Evolutionary conservation across 2,888 invertebrate species (phyloP).

Genomic region (Camptogramma bilineatum): DNA sequence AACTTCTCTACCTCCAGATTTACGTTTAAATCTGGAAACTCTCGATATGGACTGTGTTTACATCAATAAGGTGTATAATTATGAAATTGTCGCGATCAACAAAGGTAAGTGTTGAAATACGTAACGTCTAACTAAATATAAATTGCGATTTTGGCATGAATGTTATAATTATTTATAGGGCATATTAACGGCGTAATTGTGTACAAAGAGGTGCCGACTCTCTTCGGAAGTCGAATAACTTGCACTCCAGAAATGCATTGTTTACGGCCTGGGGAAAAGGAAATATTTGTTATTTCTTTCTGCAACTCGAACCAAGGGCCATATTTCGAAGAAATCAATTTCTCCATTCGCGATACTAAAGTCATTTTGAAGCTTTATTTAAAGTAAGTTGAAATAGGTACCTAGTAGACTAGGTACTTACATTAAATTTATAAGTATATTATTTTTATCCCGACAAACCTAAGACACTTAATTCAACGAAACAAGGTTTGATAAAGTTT

Average conservation of each 20-base stretch:
- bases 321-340: slow-evolving; percentile 87
- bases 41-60: slow-evolving; percentile 85
- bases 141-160: slow-evolving; percentile 35
- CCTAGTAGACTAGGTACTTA: too few species aligned
- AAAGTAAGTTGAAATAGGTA: slow-evolving; percentile 71
- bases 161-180: slow-evolving; percentile 65
- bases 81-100: slow-evolving; percentile 86
- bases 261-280: slow-evolving; percentile 79
- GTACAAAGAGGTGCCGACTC: slow-evolving; percentile 71
- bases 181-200: slow-evolving; percentile 85
- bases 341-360: slow-evolving; percentile 84
- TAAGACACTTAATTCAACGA: too few species aligned
- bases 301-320: slow-evolving; percentile 85
- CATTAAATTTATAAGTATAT: too few species aligned
- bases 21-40: slow-evolving; percentile 83
- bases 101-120: slow-evolving; percentile 66
- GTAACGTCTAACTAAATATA: slow-evolving; percentile 30
- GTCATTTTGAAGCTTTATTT: slow-evolving; percentile 84
- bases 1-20: slow-evolving; percentile 84
- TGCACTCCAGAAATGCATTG: slow-evolving; percentile 78
- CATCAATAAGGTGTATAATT: slow-evolving; percentile 85
- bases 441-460: too few species aligned
- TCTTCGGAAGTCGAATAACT: slow-evolving; percentile 85
- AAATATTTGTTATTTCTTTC: slow-evolving; percentile 84
- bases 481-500: too few species aligned